These are phyloP conservation scores for Cygnus buccinator DNA, from an alignment of 2,113 vertebrate genomes.

Conservation along the genomic window DNA sequence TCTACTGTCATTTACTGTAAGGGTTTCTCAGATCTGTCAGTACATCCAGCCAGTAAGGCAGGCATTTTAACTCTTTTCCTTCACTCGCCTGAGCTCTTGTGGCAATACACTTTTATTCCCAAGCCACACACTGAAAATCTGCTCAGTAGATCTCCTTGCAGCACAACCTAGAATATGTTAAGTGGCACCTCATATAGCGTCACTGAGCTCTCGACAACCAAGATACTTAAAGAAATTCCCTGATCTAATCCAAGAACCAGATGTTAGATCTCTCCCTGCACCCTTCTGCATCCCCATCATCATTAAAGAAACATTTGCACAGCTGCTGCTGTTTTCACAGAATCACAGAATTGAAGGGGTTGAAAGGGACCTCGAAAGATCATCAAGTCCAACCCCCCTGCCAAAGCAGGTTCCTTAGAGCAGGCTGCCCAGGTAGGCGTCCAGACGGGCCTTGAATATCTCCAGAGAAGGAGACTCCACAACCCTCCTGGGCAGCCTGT, in stretches of 20 bases:
- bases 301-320: neutral
- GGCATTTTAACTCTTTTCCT: neutral
- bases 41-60: neutral
- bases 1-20: accelerated
- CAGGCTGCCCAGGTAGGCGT: too few species aligned
- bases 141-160: neutral
- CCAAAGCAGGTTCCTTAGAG: too few species aligned
- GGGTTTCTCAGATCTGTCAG: neutral
- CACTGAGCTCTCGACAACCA: neutral
- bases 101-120: neutral
- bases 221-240: neutral
- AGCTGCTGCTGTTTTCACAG: neutral
- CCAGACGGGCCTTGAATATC: too few species aligned
- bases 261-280: neutral
- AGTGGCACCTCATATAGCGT: neutral
- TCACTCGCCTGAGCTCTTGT: neutral
- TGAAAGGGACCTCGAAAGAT: too few species aligned
- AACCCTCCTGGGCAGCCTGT: too few species aligned
- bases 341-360: too few species aligned
- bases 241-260: neutral
- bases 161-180: neutral
- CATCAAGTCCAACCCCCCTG: too few species aligned
- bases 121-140: neutral
- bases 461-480: too few species aligned
- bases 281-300: neutral